These are phyloP conservation scores for Sinosuthora webbiana DNA, from an alignment of 2,113 vertebrate species.

Conservation along the genomic window DNA sequence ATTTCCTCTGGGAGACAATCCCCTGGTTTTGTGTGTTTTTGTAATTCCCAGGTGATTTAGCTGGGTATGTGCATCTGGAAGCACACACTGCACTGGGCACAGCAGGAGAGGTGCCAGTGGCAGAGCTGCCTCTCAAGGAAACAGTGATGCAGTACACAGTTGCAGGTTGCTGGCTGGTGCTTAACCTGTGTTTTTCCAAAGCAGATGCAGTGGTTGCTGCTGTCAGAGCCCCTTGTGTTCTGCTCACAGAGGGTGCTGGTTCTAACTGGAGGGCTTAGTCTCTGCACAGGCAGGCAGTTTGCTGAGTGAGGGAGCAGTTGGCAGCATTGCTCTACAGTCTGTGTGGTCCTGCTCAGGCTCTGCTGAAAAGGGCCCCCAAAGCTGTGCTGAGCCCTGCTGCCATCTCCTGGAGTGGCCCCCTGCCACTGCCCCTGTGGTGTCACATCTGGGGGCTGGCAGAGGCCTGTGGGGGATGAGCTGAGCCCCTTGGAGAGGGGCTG, in stretches of 20 bases:
- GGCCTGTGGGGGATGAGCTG: background rate
- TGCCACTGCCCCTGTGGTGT: fast-evolving
- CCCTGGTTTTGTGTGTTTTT: background rate
- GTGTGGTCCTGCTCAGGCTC: background rate
- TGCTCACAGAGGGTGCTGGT: background rate
- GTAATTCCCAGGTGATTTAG: background rate
- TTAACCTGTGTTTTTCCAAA: background rate
- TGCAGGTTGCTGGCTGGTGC: background rate
- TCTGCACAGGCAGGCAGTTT: background rate
- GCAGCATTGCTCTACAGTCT: background rate
- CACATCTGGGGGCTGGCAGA: background rate
- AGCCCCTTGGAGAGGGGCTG: background rate
- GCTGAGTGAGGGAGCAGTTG: background rate
- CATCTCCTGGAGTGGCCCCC: background rate
- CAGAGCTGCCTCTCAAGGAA: background rate
- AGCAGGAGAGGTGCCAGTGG: background rate
- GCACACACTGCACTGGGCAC: background rate
- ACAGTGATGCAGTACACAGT: background rate
- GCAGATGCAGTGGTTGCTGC: background rate
- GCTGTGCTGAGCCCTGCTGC: background rate
- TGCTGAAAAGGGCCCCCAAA: background rate
- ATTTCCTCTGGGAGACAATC: background rate
- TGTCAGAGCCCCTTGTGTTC: background rate
- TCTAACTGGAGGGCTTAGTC: background rate
- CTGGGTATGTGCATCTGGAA: background rate